Evolutionary conservation across 1,140 invertebrate genomes (phyloP).

Genomic region (Bathynomus jamesi): DNA sequence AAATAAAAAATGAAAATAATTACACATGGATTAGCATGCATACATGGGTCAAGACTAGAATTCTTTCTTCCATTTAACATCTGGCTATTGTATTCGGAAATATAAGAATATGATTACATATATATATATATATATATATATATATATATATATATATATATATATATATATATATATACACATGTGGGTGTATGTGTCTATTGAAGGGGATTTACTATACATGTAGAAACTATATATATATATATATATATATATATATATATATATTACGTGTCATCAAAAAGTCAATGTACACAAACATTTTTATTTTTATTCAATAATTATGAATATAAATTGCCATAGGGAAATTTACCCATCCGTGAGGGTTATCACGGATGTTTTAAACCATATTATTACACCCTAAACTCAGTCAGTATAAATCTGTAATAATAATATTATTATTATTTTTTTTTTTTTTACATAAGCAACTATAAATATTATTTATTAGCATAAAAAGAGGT

Average conservation of each 20-base stretch:
- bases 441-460: too few species aligned
- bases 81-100: background rate
- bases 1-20: background rate
- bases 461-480: too few species aligned
- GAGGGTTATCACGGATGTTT: too few species aligned
- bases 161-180: background rate
- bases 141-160: conserved; percentile 3
- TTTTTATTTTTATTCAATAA: conserved; percentile 12
- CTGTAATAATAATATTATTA: too few species aligned
- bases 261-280: conserved; percentile 26
- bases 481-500: too few species aligned
- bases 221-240: conserved; percentile 31
- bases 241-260: conserved; percentile 29
- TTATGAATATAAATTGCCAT: background rate
- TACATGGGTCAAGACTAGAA: background rate
- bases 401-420: too few species aligned
- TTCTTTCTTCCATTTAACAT: background rate
- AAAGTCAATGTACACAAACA: conserved; percentile 30
- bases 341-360: too few species aligned
- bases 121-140: conserved; percentile 10
- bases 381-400: too few species aligned
- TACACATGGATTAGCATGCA: background rate
- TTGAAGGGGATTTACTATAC: conserved; percentile 15
- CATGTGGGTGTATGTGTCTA: background rate
- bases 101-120: background rate